Percentiles rank a stretch among this genome's conserved stretches.
Evolutionary conservation across 2,888 invertebrate genomes (phyloP).

Genomic region (Pristionchus mayeri): DNA sequence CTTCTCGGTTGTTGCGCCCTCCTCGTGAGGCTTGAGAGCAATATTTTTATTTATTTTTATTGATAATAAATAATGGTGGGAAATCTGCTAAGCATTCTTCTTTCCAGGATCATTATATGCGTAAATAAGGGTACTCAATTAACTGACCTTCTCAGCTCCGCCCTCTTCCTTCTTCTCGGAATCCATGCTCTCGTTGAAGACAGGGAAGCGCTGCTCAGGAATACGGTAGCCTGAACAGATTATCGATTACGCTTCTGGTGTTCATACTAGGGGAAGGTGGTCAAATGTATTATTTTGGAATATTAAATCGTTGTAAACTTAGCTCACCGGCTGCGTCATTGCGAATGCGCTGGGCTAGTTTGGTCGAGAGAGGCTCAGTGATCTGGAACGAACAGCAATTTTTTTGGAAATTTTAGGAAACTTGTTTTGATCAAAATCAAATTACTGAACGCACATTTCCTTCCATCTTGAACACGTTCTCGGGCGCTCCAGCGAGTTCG

Average conservation of each 20-base stretch:
- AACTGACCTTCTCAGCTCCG: background rate
- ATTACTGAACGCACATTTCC: slow-evolving; percentile 39
- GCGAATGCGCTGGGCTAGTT: slow-evolving; percentile 65
- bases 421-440: background rate
- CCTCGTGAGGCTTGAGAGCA: background rate
- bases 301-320: too few relatives aligned
- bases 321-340: slow-evolving; percentile 45
- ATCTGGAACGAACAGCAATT: slow-evolving; percentile 12
- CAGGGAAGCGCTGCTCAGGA: slow-evolving; percentile 15
- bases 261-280: background rate
- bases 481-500: slow-evolving; percentile 59
- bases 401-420: background rate
- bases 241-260: background rate
- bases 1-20: background rate
- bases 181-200: slow-evolving; percentile 21
- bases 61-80: too few relatives aligned
- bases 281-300: background rate
- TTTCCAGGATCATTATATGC: too few relatives aligned
- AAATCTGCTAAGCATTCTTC: too few relatives aligned
- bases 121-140: too few relatives aligned
- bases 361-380: slow-evolving; percentile 59
- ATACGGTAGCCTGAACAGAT: slow-evolving; percentile 37
- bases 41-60: too few relatives aligned
- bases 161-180: slow-evolving; percentile 26
- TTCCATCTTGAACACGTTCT: slow-evolving; percentile 63